phyloP scores from a whole-genome alignment of 2,113 vertebrate species.

The Brachyistius frenatus region DNA sequence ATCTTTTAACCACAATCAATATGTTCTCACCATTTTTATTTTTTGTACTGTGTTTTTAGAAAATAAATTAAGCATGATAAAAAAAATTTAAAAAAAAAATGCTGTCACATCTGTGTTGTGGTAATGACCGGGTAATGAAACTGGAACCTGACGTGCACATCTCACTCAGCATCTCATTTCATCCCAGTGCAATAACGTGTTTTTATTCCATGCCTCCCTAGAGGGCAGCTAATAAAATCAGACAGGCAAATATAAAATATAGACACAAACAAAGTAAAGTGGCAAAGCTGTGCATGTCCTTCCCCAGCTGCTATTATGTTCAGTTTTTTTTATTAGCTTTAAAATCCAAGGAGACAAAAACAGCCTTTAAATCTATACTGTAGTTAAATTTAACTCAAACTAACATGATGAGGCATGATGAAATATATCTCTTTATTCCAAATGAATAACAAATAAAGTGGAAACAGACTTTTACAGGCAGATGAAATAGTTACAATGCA shows the following conservation, averaged over 20 bases:
- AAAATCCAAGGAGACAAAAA: background rate
- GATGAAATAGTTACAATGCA: conserved; percentile 8
- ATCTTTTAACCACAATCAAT: conserved; percentile 18
- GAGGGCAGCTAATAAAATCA: conserved; percentile 32
- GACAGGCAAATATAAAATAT: background rate
- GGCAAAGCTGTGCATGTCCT: background rate
- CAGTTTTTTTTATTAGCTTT: background rate
- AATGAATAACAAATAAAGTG: conserved; percentile 30
- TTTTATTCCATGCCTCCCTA: conserved; percentile 30
- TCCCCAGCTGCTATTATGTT: no score
- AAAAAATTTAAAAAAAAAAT: background rate
- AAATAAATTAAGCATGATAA: background rate
- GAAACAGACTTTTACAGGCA: conserved; percentile 18
- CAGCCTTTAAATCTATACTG: background rate
- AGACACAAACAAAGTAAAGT: no score
- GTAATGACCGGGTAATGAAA: conserved; percentile 13
- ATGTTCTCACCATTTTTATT: conserved; percentile 9
- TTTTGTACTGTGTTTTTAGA: background rate
- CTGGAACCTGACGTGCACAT: background rate
- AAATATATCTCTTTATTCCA: conserved; percentile 61
- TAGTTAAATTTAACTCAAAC: conserved; percentile 2
- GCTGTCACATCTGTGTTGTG: background rate
- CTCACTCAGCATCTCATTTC: background rate
- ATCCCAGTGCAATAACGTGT: background rate
- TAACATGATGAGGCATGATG: conserved; percentile 5